Base-by-base conservation (phyloP, 2,797 vertebrate species). In the Fistularia tabacaria region DNA sequence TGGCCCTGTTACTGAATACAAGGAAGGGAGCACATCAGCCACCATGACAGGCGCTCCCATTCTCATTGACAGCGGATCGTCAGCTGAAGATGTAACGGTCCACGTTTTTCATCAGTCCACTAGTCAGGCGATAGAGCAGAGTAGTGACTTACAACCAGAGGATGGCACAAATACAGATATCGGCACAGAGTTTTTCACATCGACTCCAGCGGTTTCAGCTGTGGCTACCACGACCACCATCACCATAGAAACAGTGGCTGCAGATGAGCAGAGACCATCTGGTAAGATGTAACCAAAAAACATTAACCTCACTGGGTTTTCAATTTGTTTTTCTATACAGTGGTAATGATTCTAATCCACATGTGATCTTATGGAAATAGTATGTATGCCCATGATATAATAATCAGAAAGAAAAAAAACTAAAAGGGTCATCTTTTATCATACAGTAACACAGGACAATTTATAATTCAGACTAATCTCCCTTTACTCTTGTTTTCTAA, bases 101-200 rank as follows among this genome's bases (percentile, higher is more conserved):
- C 62, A 81, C 0, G 37, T 92, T 59, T 87, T 92, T 15, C 90
- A 82, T 36, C 91, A 94, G 79, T 93, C 92, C 51, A 10, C 77
- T 68, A 75, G 82, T 62, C 80, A n/a, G 36, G 53, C 81, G 56
- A 85, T 83, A 68, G 73, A 83, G 38, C 79, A 78, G 52, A 55
- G 66, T 13, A 58, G 50, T 46, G 83, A 89, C 7, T 59, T 12
- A 39, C 77, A 85, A 61, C 74, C 74, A 36, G 63, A 85, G 37
- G 88, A 75, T 10, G 52, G 76, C 11, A 62, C 59, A 13, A 76
- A 82, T 73, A 68, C 76, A 9, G 90, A 91, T 49, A 88, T 88
- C 0, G 91, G 87, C 63, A 71, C 59, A 48, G 92, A 94, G 46
- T 92, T 91, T 80, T 87, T 93, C 46, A 89, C 88, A 51, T 84